Conservation (phyloP, 2,888 invertebrate genomes). For the Epiblema foenella region DNA sequence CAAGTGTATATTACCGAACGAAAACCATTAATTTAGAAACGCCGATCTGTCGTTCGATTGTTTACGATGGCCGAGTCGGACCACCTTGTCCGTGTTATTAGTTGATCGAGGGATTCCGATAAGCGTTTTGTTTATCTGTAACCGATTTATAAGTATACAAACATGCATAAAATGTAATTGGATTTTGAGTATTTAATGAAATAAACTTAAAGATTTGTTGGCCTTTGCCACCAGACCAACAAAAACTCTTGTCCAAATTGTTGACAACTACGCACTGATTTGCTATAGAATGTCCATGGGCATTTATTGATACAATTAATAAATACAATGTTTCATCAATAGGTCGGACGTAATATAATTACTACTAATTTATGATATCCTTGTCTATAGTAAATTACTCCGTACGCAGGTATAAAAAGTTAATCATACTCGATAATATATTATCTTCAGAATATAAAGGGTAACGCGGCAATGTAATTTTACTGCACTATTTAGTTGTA, state of each 20-base stretch:
- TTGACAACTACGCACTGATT: too few relatives aligned
- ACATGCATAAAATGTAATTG: slow-evolving; percentile 35
- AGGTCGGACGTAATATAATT: background rate
- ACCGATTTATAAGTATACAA: slow-evolving; percentile 61
- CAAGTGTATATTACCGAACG: slow-evolving; percentile 54
- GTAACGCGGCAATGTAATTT: background rate
- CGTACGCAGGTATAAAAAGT: too few relatives aligned
- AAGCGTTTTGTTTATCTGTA: slow-evolving; percentile 55
- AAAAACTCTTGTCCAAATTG: too few relatives aligned
- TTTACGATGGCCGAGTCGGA: slow-evolving; percentile 68
- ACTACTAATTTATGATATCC: too few relatives aligned
- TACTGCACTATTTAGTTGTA: background rate
- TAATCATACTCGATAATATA: too few relatives aligned
- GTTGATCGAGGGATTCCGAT: slow-evolving; percentile 70
- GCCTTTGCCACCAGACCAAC: background rate
- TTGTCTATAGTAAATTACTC: too few relatives aligned
- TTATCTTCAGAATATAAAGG: background rate
- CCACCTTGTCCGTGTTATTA: slow-evolving; percentile 80
- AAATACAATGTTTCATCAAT: too few relatives aligned
- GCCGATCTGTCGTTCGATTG: slow-evolving; percentile 75
- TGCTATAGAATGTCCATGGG: too few relatives aligned
- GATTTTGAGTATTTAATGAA: background rate
- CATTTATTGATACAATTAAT: too few relatives aligned
- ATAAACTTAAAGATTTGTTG: background rate
- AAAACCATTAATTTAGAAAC: slow-evolving; percentile 77